Conservation (phyloP, 2,113 vertebrate genomes). For the Lonchura striata region DNA sequence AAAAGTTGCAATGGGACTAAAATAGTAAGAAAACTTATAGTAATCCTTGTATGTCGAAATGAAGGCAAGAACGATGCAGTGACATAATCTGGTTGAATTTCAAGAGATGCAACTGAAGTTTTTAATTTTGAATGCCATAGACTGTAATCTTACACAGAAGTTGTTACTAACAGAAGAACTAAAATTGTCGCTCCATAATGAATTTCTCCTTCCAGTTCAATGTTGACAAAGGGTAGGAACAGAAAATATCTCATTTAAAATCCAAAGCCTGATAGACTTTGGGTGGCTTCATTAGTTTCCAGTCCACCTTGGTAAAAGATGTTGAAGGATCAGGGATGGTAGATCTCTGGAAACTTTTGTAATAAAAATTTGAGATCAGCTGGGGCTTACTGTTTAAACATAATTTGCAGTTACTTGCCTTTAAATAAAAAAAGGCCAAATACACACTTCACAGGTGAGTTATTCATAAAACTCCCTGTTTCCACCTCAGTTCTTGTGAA, state of each 20-base stretch:
- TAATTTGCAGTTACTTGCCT: background rate
- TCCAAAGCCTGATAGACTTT: background rate
- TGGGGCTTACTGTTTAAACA: background rate
- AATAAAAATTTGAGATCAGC: background rate
- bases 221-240: background rate
- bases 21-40: background rate
- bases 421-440: background rate
- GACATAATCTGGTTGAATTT: background rate
- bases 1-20: background rate
- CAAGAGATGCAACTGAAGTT: background rate
- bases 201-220: background rate
- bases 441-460: background rate
- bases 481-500: background rate
- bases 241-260: background rate
- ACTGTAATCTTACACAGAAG: background rate
- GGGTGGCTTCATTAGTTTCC: background rate
- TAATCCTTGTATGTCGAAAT: background rate
- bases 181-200: background rate
- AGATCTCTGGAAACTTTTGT: background rate
- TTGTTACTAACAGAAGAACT: background rate
- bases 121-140: background rate
- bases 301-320: background rate
- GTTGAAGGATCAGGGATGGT: background rate
- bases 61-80: background rate
- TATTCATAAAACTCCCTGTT: background rate